Conservation (phyloP, 2,113 vertebrate species). For the Laterallus jamaicensis region DNA sequence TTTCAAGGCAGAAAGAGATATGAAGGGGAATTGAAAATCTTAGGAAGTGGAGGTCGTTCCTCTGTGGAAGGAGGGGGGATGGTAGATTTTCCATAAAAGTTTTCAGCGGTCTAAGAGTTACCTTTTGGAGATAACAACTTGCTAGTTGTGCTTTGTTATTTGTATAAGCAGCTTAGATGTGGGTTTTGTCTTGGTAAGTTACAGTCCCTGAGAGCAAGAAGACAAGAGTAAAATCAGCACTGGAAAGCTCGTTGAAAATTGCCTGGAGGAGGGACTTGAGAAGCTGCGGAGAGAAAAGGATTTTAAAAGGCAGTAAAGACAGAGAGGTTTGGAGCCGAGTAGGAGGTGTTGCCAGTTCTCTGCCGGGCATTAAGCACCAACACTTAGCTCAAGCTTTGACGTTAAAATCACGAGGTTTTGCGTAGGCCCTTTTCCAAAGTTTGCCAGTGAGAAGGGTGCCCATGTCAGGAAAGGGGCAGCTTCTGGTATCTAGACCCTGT, state of each 20-base stretch:
- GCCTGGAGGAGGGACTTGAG: background rate
- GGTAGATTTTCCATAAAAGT: background rate
- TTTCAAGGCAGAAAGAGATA: background rate
- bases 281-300: background rate
- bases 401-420: background rate
- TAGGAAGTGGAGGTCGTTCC: background rate
- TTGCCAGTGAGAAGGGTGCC: background rate
- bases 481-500: background rate
- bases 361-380: background rate
- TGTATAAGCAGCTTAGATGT: background rate
- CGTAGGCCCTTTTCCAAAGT: background rate
- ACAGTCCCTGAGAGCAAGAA: background rate
- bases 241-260: background rate
- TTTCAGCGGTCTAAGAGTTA: background rate
- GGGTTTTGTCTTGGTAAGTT: background rate
- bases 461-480: background rate
- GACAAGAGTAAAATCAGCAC: background rate
- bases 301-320: background rate
- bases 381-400: background rate
- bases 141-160: conserved; percentile 12
- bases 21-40: background rate
- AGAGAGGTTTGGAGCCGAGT: background rate
- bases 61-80: background rate
- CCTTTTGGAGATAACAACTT: background rate
- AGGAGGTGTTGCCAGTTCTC: background rate